A percentile compares a stretch with the other conserved stretches of the same genome.
These are phyloP conservation scores for Acrobasis repandana DNA, from an alignment of 2,888 invertebrate species.

Conservation along the genomic window DNA sequence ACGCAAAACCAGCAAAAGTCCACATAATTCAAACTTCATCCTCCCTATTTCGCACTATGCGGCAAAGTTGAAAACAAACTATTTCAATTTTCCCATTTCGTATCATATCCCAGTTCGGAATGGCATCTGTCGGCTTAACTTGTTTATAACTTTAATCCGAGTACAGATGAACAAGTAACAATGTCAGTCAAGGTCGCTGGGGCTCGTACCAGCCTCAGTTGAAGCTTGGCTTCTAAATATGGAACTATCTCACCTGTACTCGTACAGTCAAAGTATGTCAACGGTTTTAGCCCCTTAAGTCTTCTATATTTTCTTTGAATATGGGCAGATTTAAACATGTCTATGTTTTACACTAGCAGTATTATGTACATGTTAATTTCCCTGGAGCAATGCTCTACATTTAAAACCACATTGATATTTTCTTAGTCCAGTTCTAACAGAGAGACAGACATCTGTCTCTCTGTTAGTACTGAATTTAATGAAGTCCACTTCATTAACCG, in stretches of 20 bases:
- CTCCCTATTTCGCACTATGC: background rate
- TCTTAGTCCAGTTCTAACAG: too few relatives aligned
- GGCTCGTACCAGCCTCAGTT: slow-evolving; percentile 9
- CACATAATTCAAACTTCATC: background rate
- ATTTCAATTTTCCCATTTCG: background rate
- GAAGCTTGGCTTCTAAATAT: slow-evolving; percentile 3
- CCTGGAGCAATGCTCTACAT: too few relatives aligned
- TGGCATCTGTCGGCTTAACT: slow-evolving; percentile 2
- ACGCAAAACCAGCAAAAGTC: background rate
- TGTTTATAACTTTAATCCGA: slow-evolving; percentile 11
- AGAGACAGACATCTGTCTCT: too few relatives aligned
- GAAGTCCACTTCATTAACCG: too few relatives aligned
- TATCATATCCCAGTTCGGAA: background rate
- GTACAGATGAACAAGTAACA: background rate
- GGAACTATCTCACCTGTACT: background rate
- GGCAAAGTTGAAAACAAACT: background rate
- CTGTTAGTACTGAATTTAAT: too few relatives aligned
- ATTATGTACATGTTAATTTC: too few relatives aligned
- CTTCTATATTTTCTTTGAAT: background rate
- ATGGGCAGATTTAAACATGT: background rate
- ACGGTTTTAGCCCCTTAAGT: background rate
- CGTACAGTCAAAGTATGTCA: background rate
- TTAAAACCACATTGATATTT: too few relatives aligned
- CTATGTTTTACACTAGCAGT: too few relatives aligned
- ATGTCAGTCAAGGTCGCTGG: slow-evolving; percentile 5